phyloP scores from a whole-genome alignment of 2,113 vertebrate species.

The Chaetodon auriga region DNA sequence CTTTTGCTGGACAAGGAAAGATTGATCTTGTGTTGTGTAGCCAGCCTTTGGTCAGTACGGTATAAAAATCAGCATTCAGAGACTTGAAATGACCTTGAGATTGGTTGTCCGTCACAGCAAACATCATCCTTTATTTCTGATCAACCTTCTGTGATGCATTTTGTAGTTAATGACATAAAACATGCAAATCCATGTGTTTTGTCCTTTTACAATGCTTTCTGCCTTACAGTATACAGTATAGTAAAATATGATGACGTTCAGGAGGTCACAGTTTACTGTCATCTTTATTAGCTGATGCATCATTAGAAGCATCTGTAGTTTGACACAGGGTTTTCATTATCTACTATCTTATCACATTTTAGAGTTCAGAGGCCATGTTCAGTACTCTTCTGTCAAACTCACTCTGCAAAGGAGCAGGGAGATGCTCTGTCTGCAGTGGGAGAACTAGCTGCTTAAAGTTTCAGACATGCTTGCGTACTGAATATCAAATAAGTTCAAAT shows the following conservation, averaged over 20 bases:
- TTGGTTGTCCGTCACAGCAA: neutral
- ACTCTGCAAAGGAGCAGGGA: neutral
- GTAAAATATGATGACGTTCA: too few relatives aligned
- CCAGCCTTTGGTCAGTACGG: neutral
- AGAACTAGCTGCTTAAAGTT: neutral
- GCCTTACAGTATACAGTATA: too few relatives aligned
- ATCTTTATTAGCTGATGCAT: neutral
- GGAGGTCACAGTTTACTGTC: too few relatives aligned
- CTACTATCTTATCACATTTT: neutral
- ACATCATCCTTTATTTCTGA: neutral
- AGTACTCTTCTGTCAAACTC: neutral
- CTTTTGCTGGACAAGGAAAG: neutral
- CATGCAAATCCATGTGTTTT: neutral
- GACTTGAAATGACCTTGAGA: neutral
- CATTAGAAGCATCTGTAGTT: neutral
- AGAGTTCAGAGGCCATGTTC: neutral
- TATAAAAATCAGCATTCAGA: neutral
- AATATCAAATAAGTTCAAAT: conserved; percentile 16
- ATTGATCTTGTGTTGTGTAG: neutral
- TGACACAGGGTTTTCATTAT: neutral
- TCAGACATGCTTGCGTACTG: neutral
- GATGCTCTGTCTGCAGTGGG: neutral
- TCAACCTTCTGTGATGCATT: neutral
- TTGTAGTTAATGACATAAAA: neutral
- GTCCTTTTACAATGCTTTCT: too few relatives aligned